Conservation (phyloP, 2,797 vertebrate species). For the Poliocrania exsul region DNA sequence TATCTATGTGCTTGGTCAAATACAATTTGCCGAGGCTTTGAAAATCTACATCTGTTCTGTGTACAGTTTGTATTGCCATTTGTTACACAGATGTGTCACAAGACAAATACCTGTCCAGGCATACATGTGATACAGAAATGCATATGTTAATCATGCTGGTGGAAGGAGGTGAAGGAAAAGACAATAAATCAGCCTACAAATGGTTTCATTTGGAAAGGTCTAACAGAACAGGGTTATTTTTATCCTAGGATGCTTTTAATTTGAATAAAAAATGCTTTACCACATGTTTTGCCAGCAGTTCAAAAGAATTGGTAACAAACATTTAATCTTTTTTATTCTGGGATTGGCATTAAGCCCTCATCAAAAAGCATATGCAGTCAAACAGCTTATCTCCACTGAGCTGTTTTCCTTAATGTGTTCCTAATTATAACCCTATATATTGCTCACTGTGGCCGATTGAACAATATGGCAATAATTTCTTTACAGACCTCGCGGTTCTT, state of each 20-base stretch:
- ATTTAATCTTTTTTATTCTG: constrained; percentile 84
- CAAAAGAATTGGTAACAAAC: constrained; percentile 85
- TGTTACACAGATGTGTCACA: constrained; percentile 79
- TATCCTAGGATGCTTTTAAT: constrained; percentile 88
- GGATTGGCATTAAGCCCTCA: constrained; percentile 82
- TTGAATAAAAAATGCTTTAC: constrained; percentile 83
- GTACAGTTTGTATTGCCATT: constrained; percentile 75
- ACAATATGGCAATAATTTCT: constrained; percentile 88
- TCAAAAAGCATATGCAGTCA: constrained; percentile 80
- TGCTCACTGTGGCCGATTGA: constrained; percentile 80
- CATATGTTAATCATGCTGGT: constrained; percentile 74
- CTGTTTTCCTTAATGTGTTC: constrained; percentile 85
- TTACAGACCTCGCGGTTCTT: constrained; percentile 82
- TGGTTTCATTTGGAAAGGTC: constrained; percentile 80
- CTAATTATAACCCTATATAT: constrained; percentile 86
- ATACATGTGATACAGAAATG: constrained; percentile 76
- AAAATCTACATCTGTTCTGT: constrained; percentile 73
- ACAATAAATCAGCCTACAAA: constrained; percentile 78
- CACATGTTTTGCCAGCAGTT: constrained; percentile 86
- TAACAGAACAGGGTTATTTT: constrained; percentile 82
- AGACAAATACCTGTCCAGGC: constrained; percentile 79
- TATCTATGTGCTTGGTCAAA: constrained; percentile 67
- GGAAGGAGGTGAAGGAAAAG: constrained; percentile 75
- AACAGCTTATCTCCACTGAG: constrained; percentile 83
- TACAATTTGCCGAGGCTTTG: constrained; percentile 62